Evolutionary conservation across 2,113 vertebrate species (phyloP), one percentile per base, ranked within the genome.

Genomic region (Peromyscus leucopus): DNA sequence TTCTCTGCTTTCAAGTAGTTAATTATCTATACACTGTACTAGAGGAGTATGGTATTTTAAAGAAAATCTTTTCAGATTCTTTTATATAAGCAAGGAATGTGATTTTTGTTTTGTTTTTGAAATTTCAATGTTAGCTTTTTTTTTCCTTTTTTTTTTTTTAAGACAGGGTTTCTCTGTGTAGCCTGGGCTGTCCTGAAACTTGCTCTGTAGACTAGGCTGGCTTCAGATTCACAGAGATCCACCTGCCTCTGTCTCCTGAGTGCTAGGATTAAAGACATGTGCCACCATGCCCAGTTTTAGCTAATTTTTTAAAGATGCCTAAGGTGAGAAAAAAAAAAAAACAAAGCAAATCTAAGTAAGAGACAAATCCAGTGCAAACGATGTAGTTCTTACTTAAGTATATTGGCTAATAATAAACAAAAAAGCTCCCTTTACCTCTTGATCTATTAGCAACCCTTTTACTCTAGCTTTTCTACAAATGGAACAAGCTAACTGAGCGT

Each of bases 71-170:
- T 88, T 61, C 65, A 36, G 39, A 93, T 31, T 75, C 9, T 96
- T 89, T 89, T 57, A 91, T 85, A 91, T 88, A 71, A 93, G 55
- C 84, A 31, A 86, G 33, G 80, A 94, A 86, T 78, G 74, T 69
- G 86, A 59, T 63, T 63, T 92, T 76, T 85, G 33, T 61, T 88
- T 26, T 95, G 48, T 72, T 95, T 95, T 87, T 88, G 92, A 89
- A 76, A 78, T 65, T 74, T 74, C 22, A 89, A 10, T 96, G 94
- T 93, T 89, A 93, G 79, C 42, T 75, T 75, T 67, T 67, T 65
- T 71, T 71, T 71, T 69, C 42, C 42, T 75, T 67, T 67, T 65
- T 71, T 71, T 71, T 69, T 9, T 19, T 65, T 51, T 51, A 72
- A 72, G 36, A n/a, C 36, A 36, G 69, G 36, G 36, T 72, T 72